A percentile compares a stretch with the other conserved stretches of the same genome.
phyloP scores from a whole-genome alignment of 2,888 invertebrate genomes.

The Boloria selene region DNA sequence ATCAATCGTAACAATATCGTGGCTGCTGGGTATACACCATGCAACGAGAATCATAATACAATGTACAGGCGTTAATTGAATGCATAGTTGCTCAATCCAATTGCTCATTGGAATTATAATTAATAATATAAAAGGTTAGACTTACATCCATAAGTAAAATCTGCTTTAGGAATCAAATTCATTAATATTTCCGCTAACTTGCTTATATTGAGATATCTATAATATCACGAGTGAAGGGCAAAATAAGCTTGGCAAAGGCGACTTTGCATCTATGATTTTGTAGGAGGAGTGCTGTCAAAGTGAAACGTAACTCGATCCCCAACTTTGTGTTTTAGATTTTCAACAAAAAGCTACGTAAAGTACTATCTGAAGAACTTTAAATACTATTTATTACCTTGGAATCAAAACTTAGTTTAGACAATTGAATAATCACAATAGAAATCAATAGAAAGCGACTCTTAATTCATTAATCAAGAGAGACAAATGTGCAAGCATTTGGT shows the following conservation, averaged over 20 bases:
- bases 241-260: conserved; percentile 9
- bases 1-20: conserved; percentile 21
- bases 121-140: conserved; percentile 12
- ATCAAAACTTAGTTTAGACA: conserved; percentile 11
- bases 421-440: conserved; percentile 11
- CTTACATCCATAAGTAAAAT: conserved; percentile 4
- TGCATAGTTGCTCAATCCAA: neutral
- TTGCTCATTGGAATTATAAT: neutral
- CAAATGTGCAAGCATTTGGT: conserved; percentile 12
- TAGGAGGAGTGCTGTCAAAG: conserved; percentile 1
- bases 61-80: neutral
- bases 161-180: conserved; percentile 7
- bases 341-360: no score
- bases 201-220: conserved; percentile 21
- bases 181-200: conserved; percentile 30
- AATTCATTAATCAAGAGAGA: conserved; percentile 28
- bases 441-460: conserved; percentile 27
- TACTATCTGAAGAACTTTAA: no score
- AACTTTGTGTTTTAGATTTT: no score
- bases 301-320: neutral
- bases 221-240: conserved; percentile 25
- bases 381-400: no score
- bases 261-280: conserved; percentile 31
- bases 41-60: conserved; percentile 7
- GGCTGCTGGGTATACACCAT: conserved; percentile 5